Percentiles rank a stretch among this genome's conserved stretches.
Conservation (phyloP, 1,140 invertebrate species). For the Orius insidiosus region DNA sequence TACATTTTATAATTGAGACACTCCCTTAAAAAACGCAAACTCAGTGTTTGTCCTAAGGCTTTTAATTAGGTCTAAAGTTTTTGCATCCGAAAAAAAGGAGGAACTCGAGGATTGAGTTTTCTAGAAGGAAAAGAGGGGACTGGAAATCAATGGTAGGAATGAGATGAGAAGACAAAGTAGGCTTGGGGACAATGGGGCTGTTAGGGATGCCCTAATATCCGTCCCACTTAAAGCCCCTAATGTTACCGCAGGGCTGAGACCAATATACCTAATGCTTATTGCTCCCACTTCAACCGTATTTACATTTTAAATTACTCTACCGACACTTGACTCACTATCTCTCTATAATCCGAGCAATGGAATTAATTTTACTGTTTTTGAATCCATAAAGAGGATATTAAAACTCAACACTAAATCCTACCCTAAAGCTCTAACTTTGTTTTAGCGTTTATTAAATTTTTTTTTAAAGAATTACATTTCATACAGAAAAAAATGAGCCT, state of each 20-base stretch:
- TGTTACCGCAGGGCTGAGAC: slow-evolving; percentile 9
- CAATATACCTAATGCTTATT: slow-evolving; percentile 12
- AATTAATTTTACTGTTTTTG: no score
- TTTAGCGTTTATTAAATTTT: no score
- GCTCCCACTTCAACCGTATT: slow-evolving; percentile 7
- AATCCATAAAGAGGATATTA: no score
- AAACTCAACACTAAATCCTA: no score
- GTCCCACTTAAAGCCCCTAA: slow-evolving; percentile 6
- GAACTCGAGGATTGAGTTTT: not conserved
- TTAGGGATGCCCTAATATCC: slow-evolving; percentile 11
- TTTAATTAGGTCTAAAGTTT: slow-evolving; percentile 1
- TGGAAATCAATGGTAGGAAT: not conserved
- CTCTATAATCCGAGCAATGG: no score
- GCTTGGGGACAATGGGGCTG: slow-evolving; percentile 7
- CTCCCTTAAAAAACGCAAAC: no score
- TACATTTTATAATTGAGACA: no score
- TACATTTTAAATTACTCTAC: slow-evolving; percentile 10
- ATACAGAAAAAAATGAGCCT: no score
- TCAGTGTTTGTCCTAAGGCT: no score
- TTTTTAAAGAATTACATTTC: no score
- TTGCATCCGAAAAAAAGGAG: not conserved
- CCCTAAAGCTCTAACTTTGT: no score
- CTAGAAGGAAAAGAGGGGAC: slow-evolving; percentile 2
- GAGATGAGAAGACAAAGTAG: slow-evolving; percentile 8
- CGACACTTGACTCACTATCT: not conserved